Evolutionary conservation across 2,113 vertebrate species (phyloP).

Genomic region (Barbus barbus): DNA sequence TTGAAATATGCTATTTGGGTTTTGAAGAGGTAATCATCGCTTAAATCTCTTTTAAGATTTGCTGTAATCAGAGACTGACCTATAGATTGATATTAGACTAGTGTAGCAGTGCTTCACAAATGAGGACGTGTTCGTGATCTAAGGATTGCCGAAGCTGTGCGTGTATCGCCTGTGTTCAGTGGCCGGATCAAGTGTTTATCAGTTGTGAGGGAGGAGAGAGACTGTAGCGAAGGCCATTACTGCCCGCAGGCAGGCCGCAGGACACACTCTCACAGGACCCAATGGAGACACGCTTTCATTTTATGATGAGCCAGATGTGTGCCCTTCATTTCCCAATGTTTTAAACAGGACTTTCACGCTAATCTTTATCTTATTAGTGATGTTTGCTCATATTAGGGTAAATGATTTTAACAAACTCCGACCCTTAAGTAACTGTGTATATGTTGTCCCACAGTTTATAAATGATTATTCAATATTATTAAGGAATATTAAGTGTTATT

Average conservation of each 20-base stretch:
- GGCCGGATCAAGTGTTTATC: slow-evolving; percentile 36
- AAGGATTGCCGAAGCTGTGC: slow-evolving; percentile 18
- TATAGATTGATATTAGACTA: neutral
- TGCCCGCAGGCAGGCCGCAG: slow-evolving; percentile 42
- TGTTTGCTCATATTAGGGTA: slow-evolving; percentile 2
- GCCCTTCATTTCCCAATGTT: neutral
- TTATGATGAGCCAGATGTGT: neutral
- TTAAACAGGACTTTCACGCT: neutral
- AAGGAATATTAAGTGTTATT: too few species aligned
- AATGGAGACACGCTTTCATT: slow-evolving; percentile 5
- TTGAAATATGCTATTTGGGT: neutral
- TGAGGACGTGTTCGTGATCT: slow-evolving; percentile 7
- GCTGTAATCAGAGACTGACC: neutral
- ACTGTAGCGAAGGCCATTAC: slow-evolving; percentile 1
- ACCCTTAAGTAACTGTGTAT: neutral
- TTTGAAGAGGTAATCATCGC: too few species aligned
- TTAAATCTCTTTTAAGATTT: neutral
- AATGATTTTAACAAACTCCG: neutral
- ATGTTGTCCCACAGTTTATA: neutral
- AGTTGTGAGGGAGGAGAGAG: slow-evolving; percentile 37
- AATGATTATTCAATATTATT: too few species aligned
- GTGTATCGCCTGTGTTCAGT: neutral
- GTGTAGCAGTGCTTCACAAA: neutral
- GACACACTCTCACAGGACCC: slow-evolving; percentile 22
- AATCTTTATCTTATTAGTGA: neutral